Percentiles rank a stretch among this genome's conserved stretches.
phyloP scores from a whole-genome alignment of 2,113 vertebrate species.

The Harpagus bidentatus region DNA sequence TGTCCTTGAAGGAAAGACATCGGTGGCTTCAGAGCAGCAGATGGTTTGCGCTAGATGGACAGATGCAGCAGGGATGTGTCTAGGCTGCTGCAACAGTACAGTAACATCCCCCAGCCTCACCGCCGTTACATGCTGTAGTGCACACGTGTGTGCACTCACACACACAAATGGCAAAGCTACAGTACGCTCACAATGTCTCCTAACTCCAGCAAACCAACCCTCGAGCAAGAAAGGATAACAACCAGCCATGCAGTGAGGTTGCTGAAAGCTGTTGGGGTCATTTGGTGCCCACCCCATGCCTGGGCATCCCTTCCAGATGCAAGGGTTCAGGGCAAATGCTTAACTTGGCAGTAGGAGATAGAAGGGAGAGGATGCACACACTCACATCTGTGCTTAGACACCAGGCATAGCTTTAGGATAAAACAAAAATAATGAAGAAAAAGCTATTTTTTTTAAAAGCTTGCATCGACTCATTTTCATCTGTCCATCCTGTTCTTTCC shows the following conservation, averaged over 20 bases:
- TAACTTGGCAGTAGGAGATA: neutral
- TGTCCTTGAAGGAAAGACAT: neutral
- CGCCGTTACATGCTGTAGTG: neutral
- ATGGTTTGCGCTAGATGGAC: neutral
- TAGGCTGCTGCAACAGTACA: neutral
- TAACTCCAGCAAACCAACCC: neutral
- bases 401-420: neutral
- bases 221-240: neutral
- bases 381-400: neutral
- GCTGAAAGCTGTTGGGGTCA: rapidly evolving
- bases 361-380: neutral
- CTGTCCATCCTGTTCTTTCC: conserved; percentile 2
- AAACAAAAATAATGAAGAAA: neutral
- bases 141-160: neutral
- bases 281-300: neutral
- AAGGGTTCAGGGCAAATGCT: neutral
- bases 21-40: neutral
- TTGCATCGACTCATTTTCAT: neutral
- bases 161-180: neutral
- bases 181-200: neutral
- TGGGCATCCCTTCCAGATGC: neutral
- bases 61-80: neutral
- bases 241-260: neutral
- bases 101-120: neutral
- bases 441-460: neutral